Evolutionary conservation across 2,888 invertebrate genomes (phyloP).

Genomic region (Conistra vaccinii): DNA sequence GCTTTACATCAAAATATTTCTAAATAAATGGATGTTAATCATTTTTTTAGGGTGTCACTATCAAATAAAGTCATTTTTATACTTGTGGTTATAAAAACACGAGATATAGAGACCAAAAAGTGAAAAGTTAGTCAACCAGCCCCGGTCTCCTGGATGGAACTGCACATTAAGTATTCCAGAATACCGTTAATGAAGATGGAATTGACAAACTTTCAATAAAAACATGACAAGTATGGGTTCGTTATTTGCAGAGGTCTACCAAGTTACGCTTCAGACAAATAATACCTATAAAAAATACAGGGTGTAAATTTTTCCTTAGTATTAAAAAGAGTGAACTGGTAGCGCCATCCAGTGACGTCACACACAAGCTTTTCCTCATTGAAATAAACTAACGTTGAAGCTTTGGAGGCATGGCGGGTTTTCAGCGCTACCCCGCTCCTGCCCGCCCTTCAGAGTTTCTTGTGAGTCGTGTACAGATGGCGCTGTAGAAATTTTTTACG

Average conservation of each 20-base stretch:
- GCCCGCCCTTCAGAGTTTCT: slow-evolving; percentile 37
- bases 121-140: too few species aligned
- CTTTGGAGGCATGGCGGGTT: slow-evolving; percentile 6
- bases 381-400: slow-evolving; percentile 13
- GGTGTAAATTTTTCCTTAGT: neutral
- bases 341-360: slow-evolving; percentile 63
- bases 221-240: neutral
- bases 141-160: too few species aligned
- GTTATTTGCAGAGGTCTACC: neutral
- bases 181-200: neutral
- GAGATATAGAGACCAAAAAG: too few species aligned
- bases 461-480: slow-evolving; percentile 54
- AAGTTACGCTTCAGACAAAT: neutral
- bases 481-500: slow-evolving; percentile 25
- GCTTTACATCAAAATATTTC: neutral
- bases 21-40: neutral
- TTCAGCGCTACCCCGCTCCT: slow-evolving; percentile 8
- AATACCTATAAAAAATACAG: neutral
- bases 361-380: slow-evolving; percentile 42
- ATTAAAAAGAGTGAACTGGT: slow-evolving; percentile 8
- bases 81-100: too few species aligned
- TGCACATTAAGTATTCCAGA: neutral
- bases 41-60: too few species aligned
- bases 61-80: too few species aligned
- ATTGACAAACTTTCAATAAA: neutral